These are phyloP conservation scores for Gavia stellata DNA, from an alignment of 2,113 vertebrate genomes.

Conservation along the genomic window DNA sequence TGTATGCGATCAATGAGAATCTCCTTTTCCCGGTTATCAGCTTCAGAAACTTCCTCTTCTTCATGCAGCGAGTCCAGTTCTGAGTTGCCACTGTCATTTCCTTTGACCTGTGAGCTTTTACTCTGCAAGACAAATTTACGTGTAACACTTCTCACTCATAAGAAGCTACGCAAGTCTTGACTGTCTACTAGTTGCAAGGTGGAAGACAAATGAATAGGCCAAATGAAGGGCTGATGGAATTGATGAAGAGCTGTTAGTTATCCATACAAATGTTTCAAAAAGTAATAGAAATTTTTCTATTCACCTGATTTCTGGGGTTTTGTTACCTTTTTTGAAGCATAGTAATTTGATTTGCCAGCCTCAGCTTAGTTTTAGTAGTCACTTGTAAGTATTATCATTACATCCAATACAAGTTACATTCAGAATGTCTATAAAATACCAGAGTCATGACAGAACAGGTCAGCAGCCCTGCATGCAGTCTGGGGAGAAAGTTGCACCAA, in stretches of 20 bases:
- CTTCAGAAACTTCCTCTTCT: slow-evolving; percentile 79
- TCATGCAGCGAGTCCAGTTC: slow-evolving; percentile 77
- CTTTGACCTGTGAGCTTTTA: slow-evolving; percentile 62
- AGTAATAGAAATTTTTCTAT: neutral
- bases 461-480: slow-evolving; percentile 9
- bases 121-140: slow-evolving; percentile 33
- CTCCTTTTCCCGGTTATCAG: slow-evolving; percentile 79
- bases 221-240: neutral
- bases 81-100: neutral
- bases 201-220: neutral
- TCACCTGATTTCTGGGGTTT: neutral
- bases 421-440: neutral
- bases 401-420: neutral
- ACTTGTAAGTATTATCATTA: neutral
- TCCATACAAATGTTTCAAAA: neutral
- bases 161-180: too few species aligned
- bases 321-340: neutral
- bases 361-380: slow-evolving; percentile 2
- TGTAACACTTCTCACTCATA: neutral
- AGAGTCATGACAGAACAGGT: neutral
- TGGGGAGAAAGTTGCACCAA: neutral
- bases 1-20: slow-evolving; percentile 89
- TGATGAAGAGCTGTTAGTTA: slow-evolving; percentile 1
- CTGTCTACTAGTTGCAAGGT: neutral
- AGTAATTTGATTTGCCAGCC: neutral